Evolutionary conservation across 2,113 vertebrate genomes (phyloP).

Genomic region (Passer domesticus): DNA sequence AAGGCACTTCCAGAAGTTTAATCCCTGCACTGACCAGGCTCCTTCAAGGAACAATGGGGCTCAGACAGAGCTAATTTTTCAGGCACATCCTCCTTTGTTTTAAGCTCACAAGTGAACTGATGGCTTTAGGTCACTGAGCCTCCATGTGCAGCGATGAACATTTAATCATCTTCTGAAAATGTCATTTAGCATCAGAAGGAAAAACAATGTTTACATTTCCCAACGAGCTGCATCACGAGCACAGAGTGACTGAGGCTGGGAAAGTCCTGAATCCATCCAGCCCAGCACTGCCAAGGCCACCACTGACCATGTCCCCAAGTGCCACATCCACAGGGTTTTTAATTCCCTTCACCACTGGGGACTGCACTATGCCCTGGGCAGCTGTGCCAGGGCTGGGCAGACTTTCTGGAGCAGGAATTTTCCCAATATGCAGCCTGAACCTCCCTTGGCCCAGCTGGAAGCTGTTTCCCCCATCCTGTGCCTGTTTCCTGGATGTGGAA

Average conservation of each 20-base stretch:
- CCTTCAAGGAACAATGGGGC: not conserved
- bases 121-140: not conserved
- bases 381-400: not conserved
- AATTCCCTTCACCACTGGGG: accelerated
- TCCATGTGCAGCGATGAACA: not conserved
- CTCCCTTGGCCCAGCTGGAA: not conserved
- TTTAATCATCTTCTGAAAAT: not conserved
- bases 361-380: not conserved
- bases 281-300: not conserved
- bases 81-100: not conserved
- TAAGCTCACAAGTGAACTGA: not conserved
- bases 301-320: not conserved
- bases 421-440: not conserved
- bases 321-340: not conserved
- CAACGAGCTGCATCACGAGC: not conserved
- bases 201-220: not conserved
- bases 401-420: not conserved
- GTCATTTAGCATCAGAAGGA: not conserved
- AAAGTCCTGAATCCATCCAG: not conserved
- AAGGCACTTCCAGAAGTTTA: not conserved
- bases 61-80: not conserved
- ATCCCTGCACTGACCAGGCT: not conserved
- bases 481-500: no score
- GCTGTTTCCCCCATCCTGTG: not conserved
- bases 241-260: not conserved